These are phyloP conservation scores for Frieseomelitta varia DNA, from an alignment of 1,140 invertebrate genomes.

Conservation along the genomic window DNA sequence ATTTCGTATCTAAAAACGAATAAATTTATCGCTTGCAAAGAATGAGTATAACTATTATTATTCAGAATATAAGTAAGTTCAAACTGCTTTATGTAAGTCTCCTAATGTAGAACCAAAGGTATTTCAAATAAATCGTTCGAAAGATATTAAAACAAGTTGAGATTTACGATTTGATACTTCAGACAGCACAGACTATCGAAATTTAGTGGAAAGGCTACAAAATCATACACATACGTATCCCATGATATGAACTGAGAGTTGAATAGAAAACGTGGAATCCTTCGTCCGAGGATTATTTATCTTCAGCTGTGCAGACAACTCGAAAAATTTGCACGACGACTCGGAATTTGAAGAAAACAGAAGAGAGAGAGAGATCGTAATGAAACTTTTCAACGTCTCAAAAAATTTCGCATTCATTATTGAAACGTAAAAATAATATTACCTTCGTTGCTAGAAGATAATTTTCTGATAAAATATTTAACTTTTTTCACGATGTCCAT, in stretches of 20 bases:
- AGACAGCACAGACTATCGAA: not conserved
- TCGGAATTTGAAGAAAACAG: not conserved
- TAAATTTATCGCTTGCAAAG: no score
- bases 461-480: no score
- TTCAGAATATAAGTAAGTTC: no score
- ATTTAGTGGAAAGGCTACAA: not conserved
- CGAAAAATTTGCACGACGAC: conserved; percentile 17
- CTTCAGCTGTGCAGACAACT: conserved; percentile 38
- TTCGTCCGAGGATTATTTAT: conserved; percentile 67
- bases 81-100: no score
- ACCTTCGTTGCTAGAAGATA: no score
- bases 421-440: no score
- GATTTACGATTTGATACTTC: not conserved
- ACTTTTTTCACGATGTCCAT: not conserved
- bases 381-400: no score
- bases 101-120: not conserved
- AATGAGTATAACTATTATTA: no score
- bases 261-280: not conserved
- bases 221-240: not conserved
- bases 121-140: not conserved
- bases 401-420: no score
- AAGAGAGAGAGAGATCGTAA: no score
- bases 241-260: not conserved
- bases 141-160: not conserved
- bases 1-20: not conserved